A percentile compares a stretch with the other conserved stretches of the same genome.
Conservation (phyloP, 2,113 vertebrate genomes). For the Ramphastos sulfuratus region DNA sequence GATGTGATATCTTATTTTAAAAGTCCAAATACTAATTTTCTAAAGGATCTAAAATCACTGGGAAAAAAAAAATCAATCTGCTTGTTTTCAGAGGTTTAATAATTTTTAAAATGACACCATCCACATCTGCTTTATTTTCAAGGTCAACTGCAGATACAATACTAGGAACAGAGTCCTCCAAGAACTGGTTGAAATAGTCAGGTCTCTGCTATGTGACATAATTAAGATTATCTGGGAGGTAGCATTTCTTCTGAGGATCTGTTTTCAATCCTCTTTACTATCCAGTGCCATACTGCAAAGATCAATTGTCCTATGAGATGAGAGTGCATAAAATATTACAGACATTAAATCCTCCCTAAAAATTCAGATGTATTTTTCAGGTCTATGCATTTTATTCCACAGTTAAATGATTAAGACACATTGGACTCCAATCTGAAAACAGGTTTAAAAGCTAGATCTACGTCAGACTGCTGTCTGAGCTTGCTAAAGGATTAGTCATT, state of each 20-base stretch:
- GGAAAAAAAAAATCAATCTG: neutral
- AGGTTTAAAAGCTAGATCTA: conserved; percentile 35
- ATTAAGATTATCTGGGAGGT: conserved; percentile 26
- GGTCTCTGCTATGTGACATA: neutral
- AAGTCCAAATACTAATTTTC: neutral
- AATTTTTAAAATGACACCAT: neutral
- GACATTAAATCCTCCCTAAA: conserved; percentile 52
- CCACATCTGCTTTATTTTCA: neutral
- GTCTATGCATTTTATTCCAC: conserved; percentile 17
- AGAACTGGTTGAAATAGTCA: neutral
- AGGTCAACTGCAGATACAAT: neutral
- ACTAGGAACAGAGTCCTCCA: neutral
- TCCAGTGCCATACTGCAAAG: conserved; percentile 22
- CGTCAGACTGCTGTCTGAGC: conserved; percentile 41
- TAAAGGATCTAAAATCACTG: neutral
- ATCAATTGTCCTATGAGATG: conserved; percentile 2
- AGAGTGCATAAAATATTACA: conserved; percentile 38
- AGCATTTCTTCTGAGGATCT: conserved; percentile 37
- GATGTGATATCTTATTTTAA: neutral
- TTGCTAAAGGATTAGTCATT: conserved; percentile 54
- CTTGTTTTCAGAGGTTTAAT: neutral
- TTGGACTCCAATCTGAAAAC: conserved; percentile 20
- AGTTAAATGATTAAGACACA: conserved; percentile 39
- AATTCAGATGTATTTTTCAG: conserved; percentile 36
- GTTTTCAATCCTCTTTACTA: conserved; percentile 68